phyloP scores from a whole-genome alignment of 1,140 invertebrate genomes.

The Leptoteleia sp. region DNA sequence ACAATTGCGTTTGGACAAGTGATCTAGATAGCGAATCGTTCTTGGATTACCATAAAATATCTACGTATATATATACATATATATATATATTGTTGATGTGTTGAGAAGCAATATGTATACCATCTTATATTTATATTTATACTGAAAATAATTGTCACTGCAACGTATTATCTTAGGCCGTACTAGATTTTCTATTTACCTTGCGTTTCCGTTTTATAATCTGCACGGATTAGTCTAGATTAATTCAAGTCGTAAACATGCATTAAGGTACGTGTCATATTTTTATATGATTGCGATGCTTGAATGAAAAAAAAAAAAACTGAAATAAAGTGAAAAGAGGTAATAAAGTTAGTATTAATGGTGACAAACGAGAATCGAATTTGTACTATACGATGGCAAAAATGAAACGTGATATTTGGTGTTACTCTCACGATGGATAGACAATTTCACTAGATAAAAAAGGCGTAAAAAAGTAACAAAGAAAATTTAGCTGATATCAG shows the following conservation, averaged over 20 bases:
- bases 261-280: slow-evolving; percentile 56
- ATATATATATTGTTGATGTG: slow-evolving; percentile 54
- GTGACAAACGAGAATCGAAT: slow-evolving; percentile 53
- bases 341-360: slow-evolving; percentile 56
- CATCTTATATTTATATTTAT: slow-evolving; percentile 58
- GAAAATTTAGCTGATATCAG: slow-evolving; percentile 62
- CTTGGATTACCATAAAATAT: slow-evolving; percentile 32
- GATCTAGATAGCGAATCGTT: slow-evolving; percentile 36
- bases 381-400: slow-evolving; percentile 45
- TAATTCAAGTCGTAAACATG: slow-evolving; percentile 43
- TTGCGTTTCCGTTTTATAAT: slow-evolving; percentile 47
- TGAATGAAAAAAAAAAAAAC: slow-evolving; percentile 47
- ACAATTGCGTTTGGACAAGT: slow-evolving; percentile 42
- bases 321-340: slow-evolving; percentile 42
- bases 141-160: slow-evolving; percentile 51
- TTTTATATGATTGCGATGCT: slow-evolving; percentile 61
- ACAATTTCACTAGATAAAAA: slow-evolving; percentile 56
- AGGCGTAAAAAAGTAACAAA: slow-evolving; percentile 43
- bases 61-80: slow-evolving; percentile 24
- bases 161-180: slow-evolving; percentile 35
- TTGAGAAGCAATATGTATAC: slow-evolving; percentile 56
- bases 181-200: slow-evolving; percentile 54
- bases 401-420: slow-evolving; percentile 63
- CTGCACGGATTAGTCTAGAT: slow-evolving; percentile 50
- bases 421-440: slow-evolving; percentile 49